Evolutionary conservation across 1,140 invertebrate genomes (phyloP).

Genomic region (Bombus huntii): DNA sequence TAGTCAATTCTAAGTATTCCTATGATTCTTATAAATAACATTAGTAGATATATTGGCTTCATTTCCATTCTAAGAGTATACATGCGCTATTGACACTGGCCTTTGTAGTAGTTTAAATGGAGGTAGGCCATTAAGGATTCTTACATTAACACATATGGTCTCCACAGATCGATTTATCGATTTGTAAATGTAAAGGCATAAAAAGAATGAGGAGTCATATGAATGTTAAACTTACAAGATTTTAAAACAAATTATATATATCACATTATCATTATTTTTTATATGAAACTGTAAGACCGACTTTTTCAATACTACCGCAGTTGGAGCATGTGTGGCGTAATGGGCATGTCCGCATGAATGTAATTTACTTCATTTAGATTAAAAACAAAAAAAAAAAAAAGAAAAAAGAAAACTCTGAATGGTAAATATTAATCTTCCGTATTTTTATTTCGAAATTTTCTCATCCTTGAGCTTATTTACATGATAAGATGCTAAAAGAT

Average conservation of each 20-base stretch:
- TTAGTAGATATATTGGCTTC: conserved; percentile 46
- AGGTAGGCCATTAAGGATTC: conserved; percentile 53
- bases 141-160: conserved; percentile 38
- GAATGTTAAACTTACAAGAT: conserved; percentile 31
- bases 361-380: conserved; percentile 46
- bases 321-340: conserved; percentile 65
- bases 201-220: conserved; percentile 36
- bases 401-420: background rate
- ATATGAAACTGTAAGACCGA: conserved; percentile 56
- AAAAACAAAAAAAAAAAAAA: conserved; percentile 12
- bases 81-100: conserved; percentile 71
- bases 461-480: conserved; percentile 13
- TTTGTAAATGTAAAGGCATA: conserved; percentile 42
- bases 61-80: conserved; percentile 47
- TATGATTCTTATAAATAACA: conserved; percentile 51
- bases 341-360: conserved; percentile 64
- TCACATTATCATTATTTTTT: conserved; percentile 62
- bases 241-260: conserved; percentile 46
- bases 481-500: background rate
- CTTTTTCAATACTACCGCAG: conserved; percentile 38
- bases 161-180: conserved; percentile 35
- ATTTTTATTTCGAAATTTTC: conserved; percentile 27
- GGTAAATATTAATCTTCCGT: conserved; percentile 20
- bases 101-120: conserved; percentile 73
- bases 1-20: conserved; percentile 52